Percentiles rank a stretch among this genome's conserved stretches.
These are phyloP conservation scores for Herminia tarsipennalis DNA, from an alignment of 2,888 invertebrate species.

Conservation along the genomic window DNA sequence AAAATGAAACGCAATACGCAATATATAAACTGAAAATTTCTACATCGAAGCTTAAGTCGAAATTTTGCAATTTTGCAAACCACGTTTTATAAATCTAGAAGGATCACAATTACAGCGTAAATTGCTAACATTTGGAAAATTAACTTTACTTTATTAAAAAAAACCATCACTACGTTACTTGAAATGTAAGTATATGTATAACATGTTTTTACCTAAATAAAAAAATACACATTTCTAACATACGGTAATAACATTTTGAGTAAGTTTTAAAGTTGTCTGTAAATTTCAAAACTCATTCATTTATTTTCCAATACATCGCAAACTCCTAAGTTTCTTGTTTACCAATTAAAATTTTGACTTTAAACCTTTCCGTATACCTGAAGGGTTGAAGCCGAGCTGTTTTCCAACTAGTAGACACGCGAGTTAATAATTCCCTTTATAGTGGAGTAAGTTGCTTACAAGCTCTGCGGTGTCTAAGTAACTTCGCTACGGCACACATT, in stretches of 20 bases:
- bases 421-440: slow-evolving; percentile 57
- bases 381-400: slow-evolving; percentile 43
- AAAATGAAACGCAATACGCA: no score
- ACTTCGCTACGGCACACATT: slow-evolving; percentile 47
- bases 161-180: no score
- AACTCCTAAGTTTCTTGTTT: slow-evolving; percentile 39
- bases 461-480: slow-evolving; percentile 41
- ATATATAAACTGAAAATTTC: no score
- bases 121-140: no score
- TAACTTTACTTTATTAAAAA: no score
- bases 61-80: no score
- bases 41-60: no score
- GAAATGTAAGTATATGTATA: no score
- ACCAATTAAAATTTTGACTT: slow-evolving; percentile 51
- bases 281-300: slow-evolving; percentile 33
- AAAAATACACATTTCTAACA: background rate
- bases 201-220: background rate
- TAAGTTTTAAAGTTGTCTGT: background rate
- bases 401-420: slow-evolving; percentile 43
- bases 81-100: no score
- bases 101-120: no score
- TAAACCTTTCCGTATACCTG: slow-evolving; percentile 41
- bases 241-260: background rate
- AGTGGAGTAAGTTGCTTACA: slow-evolving; percentile 47
- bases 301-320: slow-evolving; percentile 16